Conservation (phyloP, 1,140 invertebrate species). For the Zaprionus nigranus region DNA sequence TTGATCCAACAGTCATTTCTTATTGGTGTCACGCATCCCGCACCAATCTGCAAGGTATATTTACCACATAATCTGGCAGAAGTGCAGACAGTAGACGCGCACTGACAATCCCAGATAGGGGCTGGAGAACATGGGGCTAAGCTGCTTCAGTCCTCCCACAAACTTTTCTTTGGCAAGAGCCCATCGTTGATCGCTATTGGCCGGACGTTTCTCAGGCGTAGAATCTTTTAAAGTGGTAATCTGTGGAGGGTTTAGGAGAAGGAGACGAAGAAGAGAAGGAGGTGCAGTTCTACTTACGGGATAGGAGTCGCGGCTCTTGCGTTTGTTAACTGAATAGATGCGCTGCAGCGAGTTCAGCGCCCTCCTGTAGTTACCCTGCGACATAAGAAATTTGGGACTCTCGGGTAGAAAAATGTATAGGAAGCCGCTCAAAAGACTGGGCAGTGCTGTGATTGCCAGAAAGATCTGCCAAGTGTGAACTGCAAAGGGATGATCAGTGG, state of each 20-base stretch:
- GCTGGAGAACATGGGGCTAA: conserved; percentile 62
- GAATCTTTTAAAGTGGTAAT: conserved; percentile 51
- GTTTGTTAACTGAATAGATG: conserved; percentile 86
- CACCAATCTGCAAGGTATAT: background rate
- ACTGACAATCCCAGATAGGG: conserved; percentile 59
- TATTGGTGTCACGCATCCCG: background rate
- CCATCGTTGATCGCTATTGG: no score
- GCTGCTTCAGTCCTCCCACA: conserved; percentile 43
- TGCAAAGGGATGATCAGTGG: conserved; percentile 55
- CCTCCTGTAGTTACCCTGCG: conserved; percentile 88
- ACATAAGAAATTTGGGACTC: conserved; percentile 93
- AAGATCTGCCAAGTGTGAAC: conserved; percentile 92
- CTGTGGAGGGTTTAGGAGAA: conserved; percentile 21
- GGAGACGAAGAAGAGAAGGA: no score
- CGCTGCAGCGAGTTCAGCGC: conserved; percentile 82
- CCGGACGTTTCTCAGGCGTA: conserved; percentile 53
- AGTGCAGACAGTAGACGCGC: conserved; percentile 63
- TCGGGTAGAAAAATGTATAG: conserved; percentile 90
- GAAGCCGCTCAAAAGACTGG: conserved; percentile 87
- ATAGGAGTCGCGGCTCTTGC: conserved; percentile 86
- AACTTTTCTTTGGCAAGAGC: conserved; percentile 32
- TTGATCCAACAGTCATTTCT: background rate
- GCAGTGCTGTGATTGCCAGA: conserved; percentile 87
- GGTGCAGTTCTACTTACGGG: conserved; percentile 85
- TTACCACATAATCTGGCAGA: conserved; percentile 70